A percentile compares a stretch with the other conserved stretches of the same genome.
Conservation (phyloP, 2,113 vertebrate species). For the Deroptyus accipitrinus region DNA sequence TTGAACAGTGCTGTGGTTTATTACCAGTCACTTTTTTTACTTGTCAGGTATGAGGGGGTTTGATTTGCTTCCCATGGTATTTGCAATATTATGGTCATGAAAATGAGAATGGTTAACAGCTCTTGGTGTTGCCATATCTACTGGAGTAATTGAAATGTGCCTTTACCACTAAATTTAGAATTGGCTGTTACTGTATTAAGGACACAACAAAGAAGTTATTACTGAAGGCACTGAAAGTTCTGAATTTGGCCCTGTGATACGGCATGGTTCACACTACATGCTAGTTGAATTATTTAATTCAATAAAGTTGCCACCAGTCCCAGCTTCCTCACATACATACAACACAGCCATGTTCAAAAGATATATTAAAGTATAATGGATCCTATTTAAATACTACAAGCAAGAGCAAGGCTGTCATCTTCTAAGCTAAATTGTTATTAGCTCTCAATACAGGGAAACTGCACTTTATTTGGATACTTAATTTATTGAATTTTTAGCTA, state of each 20-base stretch:
- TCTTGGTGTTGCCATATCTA: neutral
- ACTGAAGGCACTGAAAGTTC: neutral
- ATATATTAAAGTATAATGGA: neutral
- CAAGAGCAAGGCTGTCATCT: neutral
- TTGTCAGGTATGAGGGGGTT: neutral
- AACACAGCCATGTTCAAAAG: neutral
- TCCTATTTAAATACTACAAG: neutral
- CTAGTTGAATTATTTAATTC: conserved; percentile 8
- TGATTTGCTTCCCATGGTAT: neutral
- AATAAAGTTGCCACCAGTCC: neutral
- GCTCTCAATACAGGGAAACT: neutral
- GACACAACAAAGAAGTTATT: neutral
- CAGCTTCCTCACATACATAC: neutral
- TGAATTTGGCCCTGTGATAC: neutral
- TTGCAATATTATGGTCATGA: neutral
- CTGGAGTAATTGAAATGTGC: neutral
- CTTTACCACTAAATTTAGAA: neutral
- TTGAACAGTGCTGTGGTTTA: neutral
- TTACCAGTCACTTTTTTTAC: neutral
- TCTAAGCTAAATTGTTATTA: neutral
- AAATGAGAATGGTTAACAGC: neutral
- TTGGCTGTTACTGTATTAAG: neutral
- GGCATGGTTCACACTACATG: neutral
- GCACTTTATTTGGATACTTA: neutral
- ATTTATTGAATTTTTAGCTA: neutral